A percentile compares a stretch with the other conserved stretches of the same genome.
Conservation (phyloP, 2,888 invertebrate species). For the Chrysomela aeneicollis region DNA sequence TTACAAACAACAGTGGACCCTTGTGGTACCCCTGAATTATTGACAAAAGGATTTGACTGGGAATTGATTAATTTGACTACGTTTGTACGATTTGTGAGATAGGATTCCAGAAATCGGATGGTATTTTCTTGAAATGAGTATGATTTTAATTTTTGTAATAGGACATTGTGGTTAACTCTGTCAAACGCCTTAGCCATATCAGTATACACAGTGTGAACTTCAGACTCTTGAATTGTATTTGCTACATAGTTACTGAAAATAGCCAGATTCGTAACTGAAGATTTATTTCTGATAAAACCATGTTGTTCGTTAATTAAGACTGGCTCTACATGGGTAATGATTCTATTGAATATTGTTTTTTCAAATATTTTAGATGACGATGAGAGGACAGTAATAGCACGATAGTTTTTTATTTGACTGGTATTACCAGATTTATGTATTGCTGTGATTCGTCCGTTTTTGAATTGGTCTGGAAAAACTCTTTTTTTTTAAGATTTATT, state of each 20-base stretch:
- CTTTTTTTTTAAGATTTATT: constrained; percentile 3
- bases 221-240: constrained; percentile 1
- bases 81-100: constrained; percentile 6
- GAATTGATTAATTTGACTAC: constrained; percentile 3
- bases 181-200: constrained; percentile 6
- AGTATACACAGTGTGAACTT: not conserved
- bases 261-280: constrained; percentile 19
- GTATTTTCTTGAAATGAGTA: constrained; percentile 7
- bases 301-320: constrained; percentile 19
- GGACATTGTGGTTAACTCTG: constrained; percentile 4
- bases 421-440: constrained; percentile 19
- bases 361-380: constrained; percentile 18
- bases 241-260: constrained; percentile 13
- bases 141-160: not conserved
- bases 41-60: constrained; percentile 6
- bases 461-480: constrained; percentile 1
- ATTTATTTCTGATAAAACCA: constrained; percentile 17
- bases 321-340: constrained; percentile 8
- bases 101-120: constrained; percentile 2
- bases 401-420: constrained; percentile 20
- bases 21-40: constrained; percentile 7
- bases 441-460: constrained; percentile 16
- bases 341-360: constrained; percentile 13
- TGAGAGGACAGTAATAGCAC: constrained; percentile 13
- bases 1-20: not conserved